Percentiles rank a stretch among this genome's conserved stretches.
phyloP scores from a whole-genome alignment of 2,113 vertebrate genomes.

The Spermophilus dauricus region DNA sequence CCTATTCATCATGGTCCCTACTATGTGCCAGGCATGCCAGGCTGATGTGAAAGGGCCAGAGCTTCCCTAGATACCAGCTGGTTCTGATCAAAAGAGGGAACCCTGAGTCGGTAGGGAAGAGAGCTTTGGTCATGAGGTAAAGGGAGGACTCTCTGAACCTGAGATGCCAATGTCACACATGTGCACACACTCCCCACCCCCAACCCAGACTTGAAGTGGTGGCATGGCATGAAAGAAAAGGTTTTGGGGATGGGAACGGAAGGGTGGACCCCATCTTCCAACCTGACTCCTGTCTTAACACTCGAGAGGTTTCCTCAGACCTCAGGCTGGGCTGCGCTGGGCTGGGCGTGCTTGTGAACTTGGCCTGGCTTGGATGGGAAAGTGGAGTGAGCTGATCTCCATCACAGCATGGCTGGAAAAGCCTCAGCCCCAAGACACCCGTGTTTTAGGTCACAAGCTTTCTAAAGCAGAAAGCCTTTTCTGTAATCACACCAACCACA shows the following conservation, averaged over 20 bases:
- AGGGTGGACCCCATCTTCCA: background rate
- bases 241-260: fast-evolving
- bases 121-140: background rate
- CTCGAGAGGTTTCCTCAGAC: background rate
- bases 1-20: background rate
- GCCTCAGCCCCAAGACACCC: background rate
- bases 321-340: background rate
- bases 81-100: background rate
- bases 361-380: background rate
- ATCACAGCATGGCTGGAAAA: background rate
- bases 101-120: background rate
- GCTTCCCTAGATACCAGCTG: background rate
- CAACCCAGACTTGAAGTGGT: background rate
- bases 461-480: slow-evolving; percentile 5
- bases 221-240: background rate
- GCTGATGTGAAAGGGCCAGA: background rate
- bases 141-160: background rate
- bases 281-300: background rate
- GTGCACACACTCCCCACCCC: fast-evolving
- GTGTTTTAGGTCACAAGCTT: background rate
- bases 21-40: background rate
- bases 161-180: background rate
- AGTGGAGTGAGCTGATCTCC: fast-evolving
- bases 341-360: background rate
- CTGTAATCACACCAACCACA: background rate